Base-by-base conservation (phyloP, 1,140 invertebrate genomes). In the Caenorhabditis briggsae region DNA sequence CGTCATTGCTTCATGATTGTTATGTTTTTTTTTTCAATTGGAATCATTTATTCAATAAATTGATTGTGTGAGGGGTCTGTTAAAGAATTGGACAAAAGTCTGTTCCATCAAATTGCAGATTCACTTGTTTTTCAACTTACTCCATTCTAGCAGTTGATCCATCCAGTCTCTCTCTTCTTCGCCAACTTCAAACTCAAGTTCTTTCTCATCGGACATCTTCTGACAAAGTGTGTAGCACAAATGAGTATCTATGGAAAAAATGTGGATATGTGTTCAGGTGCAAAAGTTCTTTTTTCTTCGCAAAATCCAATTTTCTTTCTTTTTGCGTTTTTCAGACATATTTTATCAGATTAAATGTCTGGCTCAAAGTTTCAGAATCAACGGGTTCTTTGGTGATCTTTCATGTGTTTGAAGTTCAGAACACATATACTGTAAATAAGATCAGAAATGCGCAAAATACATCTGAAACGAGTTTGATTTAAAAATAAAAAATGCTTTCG, bases 271-370 rank as follows among this genome's bases (percentile, higher is more conserved):
- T 58, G 56, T 58, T 58, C 56, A 58, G 56, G 56, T 58, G 56
- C 56, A 58, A 58, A 58, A 58, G 56, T 58, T 53, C 50, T 53
- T 53, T 53, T 53, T 33, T 3, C 33, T 12, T 53, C 9, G n/a
- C 56, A 58, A 58, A 58, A 58, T 58, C n/a, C n/a, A 58, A 58
- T 58, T 58, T 58, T 58, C 56, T 58, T 58, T n/a, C 2, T n/a
- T n/a, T 2, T 33, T 33, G 33, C 33, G 33, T 3, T 58, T n/a
- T 58, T 58, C 56, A 58, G 56, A 20, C 56, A 58, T 53, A 53
- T 58, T 58, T n/a, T 58, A 5, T 20, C 56, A 58, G 56, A 2
- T n/a, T 58, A 8, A 58, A 58, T 58, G 56, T 58, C 56, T 58
- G 56, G 56, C 18, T 58, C 56, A 58, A 58, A 20, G 56, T 58